phyloP scores from a whole-genome alignment of 2,113 vertebrate species.

The Oryzias celebensis region DNA sequence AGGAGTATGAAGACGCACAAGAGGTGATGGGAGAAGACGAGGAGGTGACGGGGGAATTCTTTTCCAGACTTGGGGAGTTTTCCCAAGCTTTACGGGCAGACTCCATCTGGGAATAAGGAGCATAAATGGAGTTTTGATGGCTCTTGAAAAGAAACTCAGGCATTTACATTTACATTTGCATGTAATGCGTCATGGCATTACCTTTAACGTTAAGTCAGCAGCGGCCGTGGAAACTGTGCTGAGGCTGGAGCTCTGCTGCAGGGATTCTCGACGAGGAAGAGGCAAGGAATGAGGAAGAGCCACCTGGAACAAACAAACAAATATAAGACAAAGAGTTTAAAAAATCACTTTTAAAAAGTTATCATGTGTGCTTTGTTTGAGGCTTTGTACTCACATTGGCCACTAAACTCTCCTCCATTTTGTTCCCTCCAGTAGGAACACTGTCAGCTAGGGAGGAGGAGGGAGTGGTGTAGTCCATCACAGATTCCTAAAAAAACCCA shows the following conservation, averaged over 20 bases:
- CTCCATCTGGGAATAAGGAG: slow-evolving; percentile 85
- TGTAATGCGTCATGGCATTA: slow-evolving; percentile 47
- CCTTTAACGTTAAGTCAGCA: slow-evolving; percentile 97
- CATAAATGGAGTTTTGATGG: neutral
- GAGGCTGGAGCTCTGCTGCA: slow-evolving; percentile 93
- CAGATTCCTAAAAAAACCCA: slow-evolving; percentile 84
- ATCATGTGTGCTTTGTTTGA: no score
- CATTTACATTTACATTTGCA: neutral
- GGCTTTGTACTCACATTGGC: slow-evolving; percentile 86
- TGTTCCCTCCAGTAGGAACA: slow-evolving; percentile 87
- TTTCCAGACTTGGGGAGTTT: slow-evolving; percentile 95
- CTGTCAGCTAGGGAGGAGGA: slow-evolving; percentile 92
- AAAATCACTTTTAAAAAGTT: no score
- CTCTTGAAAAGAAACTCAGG: neutral
- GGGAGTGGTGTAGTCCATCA: slow-evolving; percentile 96
- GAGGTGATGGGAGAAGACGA: slow-evolving; percentile 87
- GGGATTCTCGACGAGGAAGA: slow-evolving; percentile 90
- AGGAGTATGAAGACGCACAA: slow-evolving; percentile 85
- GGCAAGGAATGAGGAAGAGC: slow-evolving; percentile 92
- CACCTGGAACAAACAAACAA: slow-evolving; percentile 77
- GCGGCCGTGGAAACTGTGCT: slow-evolving; percentile 95
- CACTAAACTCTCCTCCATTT: slow-evolving; percentile 95
- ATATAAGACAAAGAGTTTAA: no score
- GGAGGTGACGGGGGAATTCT: slow-evolving; percentile 89
- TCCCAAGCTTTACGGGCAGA: slow-evolving; percentile 98